Evolutionary conservation across 2,888 invertebrate genomes (phyloP), one percentile per base, ranked within the genome.

Genomic region (Polydrusus pterygomalis): DNA sequence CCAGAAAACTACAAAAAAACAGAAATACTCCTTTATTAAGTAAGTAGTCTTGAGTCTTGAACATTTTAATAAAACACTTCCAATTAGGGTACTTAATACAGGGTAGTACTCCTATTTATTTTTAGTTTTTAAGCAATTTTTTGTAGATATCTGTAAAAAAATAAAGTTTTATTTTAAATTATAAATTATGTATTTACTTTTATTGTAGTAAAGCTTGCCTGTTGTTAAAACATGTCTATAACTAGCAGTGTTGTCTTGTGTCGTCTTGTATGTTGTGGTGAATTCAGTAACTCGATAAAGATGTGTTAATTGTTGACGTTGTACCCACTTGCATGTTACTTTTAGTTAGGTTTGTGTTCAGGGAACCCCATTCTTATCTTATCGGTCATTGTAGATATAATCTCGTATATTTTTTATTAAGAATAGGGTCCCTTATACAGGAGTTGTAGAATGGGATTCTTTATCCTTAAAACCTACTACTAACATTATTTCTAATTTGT

Each of bases 141-240:
- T 47, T 64, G 64, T 64, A 64, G 64, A 64, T 34, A 64, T 34
- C 49, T 49, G 13, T 47, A 13, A 17, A 30, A 7, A 30, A 64
- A 64, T 64, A 64, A 64, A 64, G 30, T 49, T 49, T 63, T 64
- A 64, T 64, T 49, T 64, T 64, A 60, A 11, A 60, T 13, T 64
- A 49, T 17, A 34, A 2, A 11, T 60, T 64, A 49, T 64, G 49
- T 64, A 64, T 64, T 64, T 43, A 25, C 7, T 30, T 43, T 5
- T 38, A 38, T 18, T 47, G 18, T 9, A 34, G 1, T 6, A 60
- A 38, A 60, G 17, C 40, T 43, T 63, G 63, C 13, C 13, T 38
- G 30, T 17, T 62, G 38, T 38, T 34, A 40, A 34, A 38, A 38
- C 0, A 17, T 34, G 30, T 58, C 15, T 40, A 1, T 34, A 34